These are phyloP conservation scores for Acrossocheilus wenchowensis DNA, from an alignment of 2,797 vertebrate genomes.

Conservation along the genomic window DNA sequence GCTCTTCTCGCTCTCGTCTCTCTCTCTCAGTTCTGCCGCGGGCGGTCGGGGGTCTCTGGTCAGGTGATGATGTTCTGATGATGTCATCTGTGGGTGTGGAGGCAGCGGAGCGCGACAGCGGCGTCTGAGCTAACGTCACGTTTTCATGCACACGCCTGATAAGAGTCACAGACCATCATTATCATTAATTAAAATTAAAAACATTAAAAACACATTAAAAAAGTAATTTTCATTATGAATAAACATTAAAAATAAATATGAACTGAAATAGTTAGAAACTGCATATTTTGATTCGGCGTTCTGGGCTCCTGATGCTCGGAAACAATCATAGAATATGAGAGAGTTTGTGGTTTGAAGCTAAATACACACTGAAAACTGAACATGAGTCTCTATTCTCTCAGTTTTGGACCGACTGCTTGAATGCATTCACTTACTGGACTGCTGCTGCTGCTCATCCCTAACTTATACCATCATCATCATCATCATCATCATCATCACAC, in stretches of 20 bases:
- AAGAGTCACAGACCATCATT: background rate
- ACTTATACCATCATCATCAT: background rate
- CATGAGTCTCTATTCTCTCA: background rate
- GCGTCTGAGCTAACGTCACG: constrained; percentile 48
- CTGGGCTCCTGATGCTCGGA: background rate
- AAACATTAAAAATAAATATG: background rate
- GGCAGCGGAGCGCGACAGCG: constrained; percentile 59
- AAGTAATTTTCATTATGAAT: background rate
- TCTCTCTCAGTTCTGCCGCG: constrained; percentile 60
- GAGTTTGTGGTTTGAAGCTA: background rate
- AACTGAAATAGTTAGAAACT: background rate
- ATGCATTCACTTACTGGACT: background rate
- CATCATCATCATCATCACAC: background rate
- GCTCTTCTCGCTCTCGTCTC: background rate
- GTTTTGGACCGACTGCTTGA: background rate
- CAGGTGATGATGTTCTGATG: constrained; percentile 27
- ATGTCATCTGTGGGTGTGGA: constrained; percentile 54
- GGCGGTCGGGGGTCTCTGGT: constrained; percentile 71
- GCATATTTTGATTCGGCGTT: background rate
- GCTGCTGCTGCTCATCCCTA: no score
- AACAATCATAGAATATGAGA: background rate
- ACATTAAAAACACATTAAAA: background rate
- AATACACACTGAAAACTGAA: background rate
- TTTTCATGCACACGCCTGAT: background rate
- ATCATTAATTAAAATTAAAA: background rate